Conservation (phyloP, 2,888 invertebrate genomes). For the Habrosyne pyritoides region DNA sequence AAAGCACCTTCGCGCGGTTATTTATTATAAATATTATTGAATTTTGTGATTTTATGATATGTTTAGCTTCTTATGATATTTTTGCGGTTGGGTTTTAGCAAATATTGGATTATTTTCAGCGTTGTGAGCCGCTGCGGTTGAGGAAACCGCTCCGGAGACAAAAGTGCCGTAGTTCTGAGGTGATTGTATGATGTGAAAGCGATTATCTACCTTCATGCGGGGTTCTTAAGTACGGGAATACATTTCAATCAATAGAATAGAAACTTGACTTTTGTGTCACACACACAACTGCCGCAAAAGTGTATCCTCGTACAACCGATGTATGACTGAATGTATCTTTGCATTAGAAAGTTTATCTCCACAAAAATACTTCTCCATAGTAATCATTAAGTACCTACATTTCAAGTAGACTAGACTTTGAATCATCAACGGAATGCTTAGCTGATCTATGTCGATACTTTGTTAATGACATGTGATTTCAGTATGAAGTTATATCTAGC, state of each 20-base stretch:
- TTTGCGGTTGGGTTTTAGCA: conserved; percentile 42
- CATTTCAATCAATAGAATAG: not conserved
- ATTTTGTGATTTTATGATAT: conserved; percentile 30
- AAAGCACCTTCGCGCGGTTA: not conserved
- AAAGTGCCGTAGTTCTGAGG: conserved; percentile 80
- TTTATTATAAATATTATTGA: conserved; percentile 8
- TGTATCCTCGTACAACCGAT: not conserved
- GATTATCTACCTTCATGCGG: not conserved
- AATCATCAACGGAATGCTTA: conserved; percentile 5
- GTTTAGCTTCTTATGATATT: conserved; percentile 46
- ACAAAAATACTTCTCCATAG: conserved; percentile 3
- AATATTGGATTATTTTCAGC: conserved; percentile 67
- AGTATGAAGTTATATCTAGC: not conserved
- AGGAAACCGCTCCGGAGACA: conserved; percentile 76
- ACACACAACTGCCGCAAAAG: not conserved
- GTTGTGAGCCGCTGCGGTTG: conserved; percentile 64
- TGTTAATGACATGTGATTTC: not conserved
- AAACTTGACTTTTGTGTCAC: not conserved
- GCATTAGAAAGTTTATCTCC: not conserved
- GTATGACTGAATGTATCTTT: not conserved
- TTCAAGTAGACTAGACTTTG: conserved; percentile 5
- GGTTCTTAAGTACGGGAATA: not conserved
- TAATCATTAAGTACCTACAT: not conserved
- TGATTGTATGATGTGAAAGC: conserved; percentile 47
- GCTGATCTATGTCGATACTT: not conserved